Evolutionary conservation across 2,113 vertebrate genomes (phyloP).

Genomic region (Chiloscyllium plagiosum): DNA sequence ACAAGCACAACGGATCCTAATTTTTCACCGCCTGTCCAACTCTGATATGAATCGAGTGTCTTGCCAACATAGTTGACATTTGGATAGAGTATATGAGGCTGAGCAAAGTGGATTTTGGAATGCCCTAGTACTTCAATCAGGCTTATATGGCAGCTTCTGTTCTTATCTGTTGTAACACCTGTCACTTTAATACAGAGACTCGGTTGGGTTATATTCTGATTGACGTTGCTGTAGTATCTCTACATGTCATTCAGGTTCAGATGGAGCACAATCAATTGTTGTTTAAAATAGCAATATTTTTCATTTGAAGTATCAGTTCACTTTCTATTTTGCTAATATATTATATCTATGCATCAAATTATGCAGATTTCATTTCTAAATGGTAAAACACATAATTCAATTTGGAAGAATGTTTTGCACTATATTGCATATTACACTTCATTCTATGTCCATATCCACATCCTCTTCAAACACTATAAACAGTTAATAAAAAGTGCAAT

Average conservation of each 20-base stretch:
- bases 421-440: not conserved
- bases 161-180: conserved; percentile 26
- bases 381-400: not conserved
- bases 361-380: not conserved
- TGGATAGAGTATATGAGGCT: not conserved
- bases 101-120: not conserved
- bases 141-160: not conserved
- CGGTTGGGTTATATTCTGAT: not conserved
- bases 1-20: not conserved
- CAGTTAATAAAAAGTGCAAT: not conserved
- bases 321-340: not conserved
- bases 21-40: not conserved
- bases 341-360: not conserved
- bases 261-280: not conserved
- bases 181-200: not conserved
- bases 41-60: not conserved
- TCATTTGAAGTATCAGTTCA: not conserved
- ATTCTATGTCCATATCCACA: not conserved
- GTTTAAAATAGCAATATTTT: not conserved
- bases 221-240: not conserved
- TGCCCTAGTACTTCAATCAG: conserved; percentile 24
- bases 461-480: not conserved
- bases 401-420: not conserved
- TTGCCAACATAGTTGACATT: not conserved
- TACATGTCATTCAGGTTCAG: not conserved